Evolutionary conservation across 2,888 invertebrate genomes (phyloP), one percentile per base, ranked within the genome.

Genomic region (Agonopterix alstromeriana): DNA sequence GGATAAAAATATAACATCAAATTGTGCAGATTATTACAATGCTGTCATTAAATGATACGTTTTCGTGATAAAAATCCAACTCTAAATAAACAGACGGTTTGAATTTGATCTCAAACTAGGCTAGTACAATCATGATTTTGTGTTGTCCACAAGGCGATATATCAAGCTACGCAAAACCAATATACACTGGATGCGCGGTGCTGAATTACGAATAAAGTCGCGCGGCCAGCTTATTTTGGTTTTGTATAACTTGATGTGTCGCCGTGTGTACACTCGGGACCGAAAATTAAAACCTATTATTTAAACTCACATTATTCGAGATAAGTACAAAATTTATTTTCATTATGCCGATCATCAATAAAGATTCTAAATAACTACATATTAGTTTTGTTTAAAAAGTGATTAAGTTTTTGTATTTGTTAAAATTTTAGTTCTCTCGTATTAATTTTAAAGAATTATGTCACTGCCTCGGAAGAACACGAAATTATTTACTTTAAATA

Each of bases 381-480:
- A 55, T 56, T 57, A 53, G 54, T 54, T 58, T 51, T 48, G 61
- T 51, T 48, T 55, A 49, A 51, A 60, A 56, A 52, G 56, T 63
- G 58, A 63, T 65, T 62, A 60, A 59, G 60, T 51, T 60, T 61
- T 53, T 52, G 48, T 49, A 59, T 50, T 55, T 52, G 44, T 53
- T 48, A 56, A 56, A 60, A 57, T 51, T 60, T 57, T 62, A 58
- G 53, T 67, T 63, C 58, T 60, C 56, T 58, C 36, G 62, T 43
- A 51, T 51, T 52, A 58, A 56, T 11, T 42, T 42, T 57, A 56
- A 35, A 10, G 17, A 10, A 1, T 53, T 65, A 62, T 48, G 57
- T 62, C 82, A 82, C 82, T 83, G 82, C 83, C 82, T 65, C 65
- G 58, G 52, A 54, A 62, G 63, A 67, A 67, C 58, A 51, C 54